Conservation (phyloP, 1,140 invertebrate species). For the Calliphora vicina region DNA sequence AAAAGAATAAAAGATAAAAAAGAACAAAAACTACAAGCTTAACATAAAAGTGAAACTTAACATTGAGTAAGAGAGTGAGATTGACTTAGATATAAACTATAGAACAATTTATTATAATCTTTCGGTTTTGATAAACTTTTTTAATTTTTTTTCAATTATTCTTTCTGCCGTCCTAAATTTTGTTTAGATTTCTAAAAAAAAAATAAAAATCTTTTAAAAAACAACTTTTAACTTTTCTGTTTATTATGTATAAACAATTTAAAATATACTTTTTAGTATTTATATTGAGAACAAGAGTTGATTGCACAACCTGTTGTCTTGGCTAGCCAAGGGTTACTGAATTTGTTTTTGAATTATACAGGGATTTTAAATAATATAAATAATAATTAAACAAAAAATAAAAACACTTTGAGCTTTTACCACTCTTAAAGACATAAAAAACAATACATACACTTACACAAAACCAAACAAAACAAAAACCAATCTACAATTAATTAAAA, state of each 20-base stretch:
- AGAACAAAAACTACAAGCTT: constrained; percentile 17
- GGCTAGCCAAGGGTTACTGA: not conserved
- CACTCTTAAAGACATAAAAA: not conserved
- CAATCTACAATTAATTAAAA: too few relatives aligned
- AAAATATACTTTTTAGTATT: not conserved
- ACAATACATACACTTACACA: not conserved
- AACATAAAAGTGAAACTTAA: constrained; percentile 3
- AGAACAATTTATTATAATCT: not conserved
- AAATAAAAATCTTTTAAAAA: not conserved
- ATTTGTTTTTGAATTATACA: constrained; percentile 3
- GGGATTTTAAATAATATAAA: constrained; percentile 5
- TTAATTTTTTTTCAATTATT: not conserved
- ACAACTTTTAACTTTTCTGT: not conserved
- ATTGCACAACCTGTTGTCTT: not conserved
- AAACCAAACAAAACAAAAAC: not conserved
- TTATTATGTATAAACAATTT: not conserved
- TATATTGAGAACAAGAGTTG: not conserved
- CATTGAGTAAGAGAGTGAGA: constrained; percentile 25
- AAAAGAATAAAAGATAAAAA: not conserved
- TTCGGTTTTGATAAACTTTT: not conserved
- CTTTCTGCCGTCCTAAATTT: constrained; percentile 4
- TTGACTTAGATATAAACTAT: not conserved
- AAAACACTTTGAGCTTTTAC: not conserved
- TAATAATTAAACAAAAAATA: not conserved
- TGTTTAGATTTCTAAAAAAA: not conserved